These are phyloP conservation scores for Eufriesea mexicana DNA, from an alignment of 1,140 invertebrate genomes.

Conservation along the genomic window DNA sequence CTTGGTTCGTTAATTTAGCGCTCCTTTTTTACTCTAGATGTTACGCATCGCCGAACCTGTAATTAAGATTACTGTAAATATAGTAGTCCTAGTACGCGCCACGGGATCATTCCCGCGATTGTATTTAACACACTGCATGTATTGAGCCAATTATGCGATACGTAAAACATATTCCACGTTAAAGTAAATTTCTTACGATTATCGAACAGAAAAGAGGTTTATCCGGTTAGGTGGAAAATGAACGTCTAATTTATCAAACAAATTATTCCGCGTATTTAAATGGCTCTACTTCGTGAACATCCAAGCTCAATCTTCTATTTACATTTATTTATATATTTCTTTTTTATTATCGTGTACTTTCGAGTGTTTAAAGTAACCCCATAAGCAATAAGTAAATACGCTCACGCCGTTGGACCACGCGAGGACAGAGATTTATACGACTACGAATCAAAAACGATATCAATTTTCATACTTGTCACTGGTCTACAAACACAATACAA, in stretches of 20 bases:
- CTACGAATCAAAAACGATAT: not conserved
- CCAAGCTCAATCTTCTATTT: conserved; percentile 31
- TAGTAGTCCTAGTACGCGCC: conserved; percentile 5
- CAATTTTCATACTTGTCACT: no score
- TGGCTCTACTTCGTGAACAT: not conserved
- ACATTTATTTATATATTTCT: conserved; percentile 22
- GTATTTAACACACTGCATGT: conserved; percentile 7
- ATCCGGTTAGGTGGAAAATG: not conserved
- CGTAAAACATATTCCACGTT: no score
- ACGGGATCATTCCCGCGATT: not conserved
- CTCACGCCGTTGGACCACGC: no score
- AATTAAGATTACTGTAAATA: conserved; percentile 57
- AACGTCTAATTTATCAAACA: not conserved
- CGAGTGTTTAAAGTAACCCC: not conserved
- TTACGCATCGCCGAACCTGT: conserved; percentile 24
- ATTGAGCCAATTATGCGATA: not conserved
- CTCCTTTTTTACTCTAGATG: conserved; percentile 17
- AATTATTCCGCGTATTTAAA: not conserved
- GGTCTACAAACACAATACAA: no score
- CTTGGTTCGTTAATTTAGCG: conserved; percentile 35
- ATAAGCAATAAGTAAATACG: not conserved
- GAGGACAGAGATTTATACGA: not conserved
- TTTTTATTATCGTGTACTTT: conserved; percentile 1
- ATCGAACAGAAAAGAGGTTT: not conserved
- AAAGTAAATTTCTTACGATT: not conserved